Evolutionary conservation across 2,888 invertebrate species (phyloP).

Genomic region (Himalopsyche japonica): DNA sequence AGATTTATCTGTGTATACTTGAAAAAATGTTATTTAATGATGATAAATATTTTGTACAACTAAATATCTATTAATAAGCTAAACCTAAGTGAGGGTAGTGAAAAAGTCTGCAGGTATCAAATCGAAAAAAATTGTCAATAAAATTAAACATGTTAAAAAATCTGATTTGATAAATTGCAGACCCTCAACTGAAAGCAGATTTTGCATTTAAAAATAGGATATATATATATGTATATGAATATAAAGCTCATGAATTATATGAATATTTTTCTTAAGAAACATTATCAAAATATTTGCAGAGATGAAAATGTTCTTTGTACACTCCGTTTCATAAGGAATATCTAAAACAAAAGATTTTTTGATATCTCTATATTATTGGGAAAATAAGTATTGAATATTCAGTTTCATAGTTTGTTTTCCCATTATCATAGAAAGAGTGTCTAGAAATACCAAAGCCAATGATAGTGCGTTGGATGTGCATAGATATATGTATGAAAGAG

Average conservation of each 20-base stretch:
- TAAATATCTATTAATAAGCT: not conserved
- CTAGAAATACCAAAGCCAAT: not conserved
- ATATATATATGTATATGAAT: not conserved
- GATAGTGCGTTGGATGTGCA: conserved; percentile 4
- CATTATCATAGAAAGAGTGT: not conserved
- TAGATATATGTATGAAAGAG: not conserved
- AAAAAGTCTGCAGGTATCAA: not conserved
- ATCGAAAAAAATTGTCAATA: not conserved
- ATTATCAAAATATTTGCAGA: not conserved
- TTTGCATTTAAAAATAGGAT: not conserved
- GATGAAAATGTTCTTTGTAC: not conserved
- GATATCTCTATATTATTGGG: not conserved
- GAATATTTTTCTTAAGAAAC: not conserved
- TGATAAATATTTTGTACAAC: not conserved
- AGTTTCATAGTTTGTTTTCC: not conserved
- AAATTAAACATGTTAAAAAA: too few species aligned
- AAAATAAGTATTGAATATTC: not conserved
- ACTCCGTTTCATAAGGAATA: not conserved
- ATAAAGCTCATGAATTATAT: not conserved
- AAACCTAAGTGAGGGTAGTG: not conserved
- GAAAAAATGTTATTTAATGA: not conserved
- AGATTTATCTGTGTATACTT: too few species aligned
- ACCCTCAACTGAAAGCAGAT: not conserved
- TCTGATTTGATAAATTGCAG: not conserved
- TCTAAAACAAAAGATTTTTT: not conserved